Percentiles rank a stretch among this genome's conserved stretches.
These are phyloP conservation scores for Tinamus major DNA, from an alignment of 2,797 vertebrate species.

Conservation along the genomic window DNA sequence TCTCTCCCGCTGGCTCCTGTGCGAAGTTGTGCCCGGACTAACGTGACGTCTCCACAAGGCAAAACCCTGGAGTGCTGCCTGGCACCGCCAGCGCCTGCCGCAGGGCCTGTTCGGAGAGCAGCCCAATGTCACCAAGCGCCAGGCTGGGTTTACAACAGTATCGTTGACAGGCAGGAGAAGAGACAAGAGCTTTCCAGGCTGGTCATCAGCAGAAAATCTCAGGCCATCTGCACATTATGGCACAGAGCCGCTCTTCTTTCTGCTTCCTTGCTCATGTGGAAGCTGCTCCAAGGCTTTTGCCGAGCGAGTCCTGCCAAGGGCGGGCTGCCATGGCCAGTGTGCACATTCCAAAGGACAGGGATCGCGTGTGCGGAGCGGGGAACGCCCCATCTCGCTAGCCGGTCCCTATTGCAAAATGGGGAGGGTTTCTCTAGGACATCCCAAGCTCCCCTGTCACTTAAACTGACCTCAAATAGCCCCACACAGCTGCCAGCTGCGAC, in stretches of 20 bases:
- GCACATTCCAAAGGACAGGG: constrained; percentile 3
- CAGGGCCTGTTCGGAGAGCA: constrained; percentile 6
- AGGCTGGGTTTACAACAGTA: constrained; percentile 68
- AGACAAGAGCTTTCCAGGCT: constrained; percentile 3
- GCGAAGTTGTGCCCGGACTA: background rate
- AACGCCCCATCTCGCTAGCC: background rate
- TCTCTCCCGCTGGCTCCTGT: background rate
- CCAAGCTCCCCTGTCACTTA: background rate
- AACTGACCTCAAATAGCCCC: background rate
- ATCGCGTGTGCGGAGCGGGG: background rate
- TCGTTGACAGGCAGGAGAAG: constrained; percentile 69
- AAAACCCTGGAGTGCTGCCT: background rate
- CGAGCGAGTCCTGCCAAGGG: constrained; percentile 77
- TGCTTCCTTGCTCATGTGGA: background rate
- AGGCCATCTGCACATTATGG: constrained; percentile 76
- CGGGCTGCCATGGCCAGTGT: constrained; percentile 18
- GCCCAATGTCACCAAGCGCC: background rate
- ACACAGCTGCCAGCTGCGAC: background rate
- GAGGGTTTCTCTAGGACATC: background rate
- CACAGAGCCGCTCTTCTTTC: constrained; percentile 72
- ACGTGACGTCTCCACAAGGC: background rate
- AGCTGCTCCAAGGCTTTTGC: constrained; percentile 73
- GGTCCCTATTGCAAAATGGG: background rate
- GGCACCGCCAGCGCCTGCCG: background rate
- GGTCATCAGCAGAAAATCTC: constrained; percentile 69